Base-by-base conservation (phyloP, 2,888 invertebrate genomes). In the Leptura quadrifasciata region DNA sequence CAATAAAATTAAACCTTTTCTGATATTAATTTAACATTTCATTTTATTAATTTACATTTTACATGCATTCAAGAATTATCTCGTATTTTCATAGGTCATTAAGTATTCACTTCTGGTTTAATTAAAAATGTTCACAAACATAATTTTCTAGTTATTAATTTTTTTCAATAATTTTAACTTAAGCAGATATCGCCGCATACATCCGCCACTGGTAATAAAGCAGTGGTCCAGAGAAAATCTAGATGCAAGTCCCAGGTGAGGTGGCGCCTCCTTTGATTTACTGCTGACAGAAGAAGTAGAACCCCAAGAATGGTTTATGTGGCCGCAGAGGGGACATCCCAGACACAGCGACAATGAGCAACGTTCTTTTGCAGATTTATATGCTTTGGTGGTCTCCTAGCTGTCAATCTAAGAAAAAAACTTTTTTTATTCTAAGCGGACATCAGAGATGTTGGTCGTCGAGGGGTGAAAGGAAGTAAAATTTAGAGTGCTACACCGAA, bases 191-290 rank as follows among this genome's bases (percentile, higher is more conserved):
- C 54, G 52, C 2, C 52, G 12, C 52, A 5, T n/a, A 9, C 2
- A 9, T 20, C 6, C 64, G 58, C 64, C 39, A 5, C 55, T 65
- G 65, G 17, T 8, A 60, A 17, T 20, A 52, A 20, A 39, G 21
- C 67, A 68, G 63, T 52, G 65, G 68, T 61, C 67, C 67, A 63
- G 15, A 68, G 63, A 54, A 78, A 85, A 86, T 86, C 85, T 86
- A 84, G 86, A 86, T 87, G 83, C 80, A 80, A 85, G 82, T 85
- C 88, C 88, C 87, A 87, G 86, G 88, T 87, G 88, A 87, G 86
- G 86, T 87, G 88, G 89, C 88, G 88, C 88, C 88, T 87, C 81
- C 86, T 88, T 89, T 89, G 89, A 89, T 89, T 88, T 89, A 89
- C 86, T 87, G 85, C 86, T 86, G 88, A 86, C 87, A 86, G 81